phyloP scores from a whole-genome alignment of 2,797 vertebrate genomes.

The Enteromius unitaeniatus region DNA sequence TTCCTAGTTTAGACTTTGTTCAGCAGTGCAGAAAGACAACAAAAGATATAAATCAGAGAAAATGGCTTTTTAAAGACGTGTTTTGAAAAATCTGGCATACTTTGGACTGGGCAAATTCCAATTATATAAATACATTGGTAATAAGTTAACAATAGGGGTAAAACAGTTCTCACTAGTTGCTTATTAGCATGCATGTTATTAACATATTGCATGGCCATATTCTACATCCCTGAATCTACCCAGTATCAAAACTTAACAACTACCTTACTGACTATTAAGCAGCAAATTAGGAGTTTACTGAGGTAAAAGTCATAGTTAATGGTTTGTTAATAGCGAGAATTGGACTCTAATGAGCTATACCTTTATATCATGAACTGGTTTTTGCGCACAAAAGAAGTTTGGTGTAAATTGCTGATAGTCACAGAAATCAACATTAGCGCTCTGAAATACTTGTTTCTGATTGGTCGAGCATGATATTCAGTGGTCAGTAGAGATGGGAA shows the following conservation, averaged over 20 bases:
- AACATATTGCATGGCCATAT: neutral
- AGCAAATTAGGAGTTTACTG: neutral
- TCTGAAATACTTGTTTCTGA: neutral
- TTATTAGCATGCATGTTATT: neutral
- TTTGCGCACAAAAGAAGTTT: neutral
- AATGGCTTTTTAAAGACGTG: neutral
- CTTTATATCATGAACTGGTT: neutral
- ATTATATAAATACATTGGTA: neutral
- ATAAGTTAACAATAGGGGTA: neutral
- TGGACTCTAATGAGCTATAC: neutral
- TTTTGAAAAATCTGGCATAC: neutral
- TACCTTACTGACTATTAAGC: neutral
- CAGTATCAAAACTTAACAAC: neutral
- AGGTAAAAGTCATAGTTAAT: neutral
- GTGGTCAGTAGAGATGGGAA: neutral
- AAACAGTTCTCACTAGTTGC: neutral
- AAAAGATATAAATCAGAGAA: neutral
- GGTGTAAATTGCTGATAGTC: neutral
- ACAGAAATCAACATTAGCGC: neutral
- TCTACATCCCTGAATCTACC: neutral
- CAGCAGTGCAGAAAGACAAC: neutral
- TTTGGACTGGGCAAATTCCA: neutral
- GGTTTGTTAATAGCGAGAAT: neutral
- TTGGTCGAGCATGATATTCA: neutral
- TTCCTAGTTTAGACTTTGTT: constrained; percentile 16